Evolutionary conservation across 2,888 invertebrate species (phyloP), one percentile per base, ranked within the genome.

Genomic region (Plusia festucae): DNA sequence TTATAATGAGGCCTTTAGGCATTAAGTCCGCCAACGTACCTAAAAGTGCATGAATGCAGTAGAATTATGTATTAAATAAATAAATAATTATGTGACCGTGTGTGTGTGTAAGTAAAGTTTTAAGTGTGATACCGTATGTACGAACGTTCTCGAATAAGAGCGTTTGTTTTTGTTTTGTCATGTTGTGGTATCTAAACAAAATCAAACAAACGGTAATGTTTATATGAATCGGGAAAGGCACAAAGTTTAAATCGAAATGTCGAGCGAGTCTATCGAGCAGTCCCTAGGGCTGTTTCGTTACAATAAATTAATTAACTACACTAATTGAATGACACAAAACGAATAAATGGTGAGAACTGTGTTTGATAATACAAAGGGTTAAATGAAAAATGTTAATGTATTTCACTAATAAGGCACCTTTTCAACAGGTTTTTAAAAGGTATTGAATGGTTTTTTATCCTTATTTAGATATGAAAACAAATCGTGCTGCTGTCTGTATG

Each of bases 271-370:
- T 78, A 75, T 70, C 72, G 76, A 66, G 60, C 68, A 71, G 78
- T 77, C 85, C 83, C 80, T 68, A 67, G 78, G 86, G 84, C 71
- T 63, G 76, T 65, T 73, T 70, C 80, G 83, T 84, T 85, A 83
- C 88, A 85, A 85, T 87, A 84, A 88, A 88, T 90, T 87, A 85
- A 89, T 89, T 88, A 84, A 88, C 85, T 80, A 84, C 79, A 84
- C 84, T 88, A 88, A 90, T 89, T 89, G 83, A 88, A 88, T 85
- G 84, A 84, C 79, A 79, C 81, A 79, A 83, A 84, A 88, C 82
- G 83, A 87, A 89, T 88, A 88, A 73, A 82, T 79, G 68, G 72
- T 73, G 69, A 68, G 65, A 77, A 76, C 60, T 74, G 70, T 79
- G 79, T 85, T 82, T 79, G 78, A 80, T 82, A 77, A 74, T 55